Evolutionary conservation across 2,797 vertebrate species (phyloP), one percentile per base, ranked within the genome.

Genomic region (Bufotes viridis): DNA sequence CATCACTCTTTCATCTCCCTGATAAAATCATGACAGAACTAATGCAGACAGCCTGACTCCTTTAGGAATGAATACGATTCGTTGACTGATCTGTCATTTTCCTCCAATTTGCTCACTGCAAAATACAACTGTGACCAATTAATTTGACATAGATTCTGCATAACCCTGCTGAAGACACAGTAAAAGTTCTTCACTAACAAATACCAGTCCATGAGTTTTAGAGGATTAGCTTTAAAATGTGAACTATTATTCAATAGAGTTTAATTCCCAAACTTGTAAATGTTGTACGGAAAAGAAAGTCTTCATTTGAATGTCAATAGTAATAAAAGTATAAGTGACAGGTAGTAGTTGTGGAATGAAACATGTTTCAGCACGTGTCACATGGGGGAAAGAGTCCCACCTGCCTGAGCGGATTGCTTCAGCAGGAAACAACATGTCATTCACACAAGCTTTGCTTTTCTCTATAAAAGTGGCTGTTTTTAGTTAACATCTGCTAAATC

Each of bases 331-430:
- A 42, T 42, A 78, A 79, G 79, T 89, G 88, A 83, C 88, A 87
- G 84, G 78, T 82, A 89, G 80, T 80, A 83, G 72, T 81, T 87
- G 81, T 84, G 88, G 81, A 87, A 87, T 87, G 81, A 65, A 60
- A 84, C 81, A 79, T 89, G 85, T 75, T 79, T 57, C 18, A 61
- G 84, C 88, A 79, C 65, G 75, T 80, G 72, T 65, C 55, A 79
- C n/a, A 79, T 72, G 74, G 84, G 72, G 80, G 70, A 87, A 24
- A 79, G 55, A 17, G 26, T 78, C 84, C 87, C 88, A 89, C 79
- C 84, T 89, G 88, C 74, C 80, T 9, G 20, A 83, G 55, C 61
- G 72, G 60, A 78, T 78, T 72, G 81, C 70, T 82, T 17, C 75
- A 72, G n/a, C 69, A 88, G 74, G 81, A 76, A 86, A 89, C 13